Base-by-base conservation (phyloP, 2,888 invertebrate species). In the Achlya flavicornis region DNA sequence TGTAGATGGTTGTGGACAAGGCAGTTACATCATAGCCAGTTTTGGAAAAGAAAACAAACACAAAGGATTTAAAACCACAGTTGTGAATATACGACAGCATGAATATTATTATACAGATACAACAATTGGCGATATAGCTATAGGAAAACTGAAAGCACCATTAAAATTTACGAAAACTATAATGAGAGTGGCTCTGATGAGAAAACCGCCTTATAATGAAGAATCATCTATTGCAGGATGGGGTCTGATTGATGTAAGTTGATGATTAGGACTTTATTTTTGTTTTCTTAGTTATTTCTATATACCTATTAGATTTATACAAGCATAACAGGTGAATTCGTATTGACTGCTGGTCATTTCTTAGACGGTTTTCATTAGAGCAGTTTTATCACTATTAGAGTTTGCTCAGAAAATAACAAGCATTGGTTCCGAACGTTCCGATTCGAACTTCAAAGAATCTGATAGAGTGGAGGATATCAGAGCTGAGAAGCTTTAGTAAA, bases 191-290 rank as follows among this genome's bases (percentile, higher is more conserved):
- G 61, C 64, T 4, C 6, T 81, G n/a, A 63, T 69, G 63, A 70
- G 61, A 19, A 48, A 65, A 4, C 72, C 76, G 14, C 75, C 75
- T 0, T 38, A 62, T 1, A 32, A 48, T 10, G 62, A 64, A 41
- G 3, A 38, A 0, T 79, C 71, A 2, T 58, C 62, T 32, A 68
- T 80, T 10, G 74, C 77, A 26, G 81, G 80, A 8, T 82, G 80
- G 80, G 80, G 80, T 10, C 0, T 72, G 0, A 61, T 68, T 12
- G 65, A 77, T 57, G 81, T 81, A 66, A 77, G 77, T 74, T 26
- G 8, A 10, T 1, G 11, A 38, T 38, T 10, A 10, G 11, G 3
- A 38, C 8, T 10, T 38, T 38, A 38, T 11, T 38, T 10, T 8
- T 10, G 1, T 38, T 3, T 38, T 0, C 10, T 38, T 10, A 38